These are phyloP conservation scores for Leuciscus waleckii DNA, from an alignment of 2,797 vertebrate species.

Conservation along the genomic window DNA sequence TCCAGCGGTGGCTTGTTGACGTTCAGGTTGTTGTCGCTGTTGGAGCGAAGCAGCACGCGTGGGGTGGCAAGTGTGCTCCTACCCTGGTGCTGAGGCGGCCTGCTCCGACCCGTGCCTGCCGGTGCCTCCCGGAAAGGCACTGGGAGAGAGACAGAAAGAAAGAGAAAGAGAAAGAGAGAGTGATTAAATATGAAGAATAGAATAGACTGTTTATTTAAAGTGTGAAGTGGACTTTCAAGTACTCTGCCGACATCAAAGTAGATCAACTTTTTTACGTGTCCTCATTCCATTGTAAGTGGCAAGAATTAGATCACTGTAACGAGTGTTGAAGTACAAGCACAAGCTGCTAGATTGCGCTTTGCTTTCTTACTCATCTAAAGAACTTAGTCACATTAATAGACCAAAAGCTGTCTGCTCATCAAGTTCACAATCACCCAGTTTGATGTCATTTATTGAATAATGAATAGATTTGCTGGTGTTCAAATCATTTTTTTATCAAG, in stretches of 20 bases:
- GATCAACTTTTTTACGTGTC: slow-evolving; percentile 12
- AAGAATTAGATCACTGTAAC: slow-evolving; percentile 33
- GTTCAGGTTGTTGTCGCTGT: slow-evolving; percentile 89
- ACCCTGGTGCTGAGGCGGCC: slow-evolving; percentile 74
- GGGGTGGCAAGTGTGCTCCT: slow-evolving; percentile 85
- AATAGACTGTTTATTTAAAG: background rate
- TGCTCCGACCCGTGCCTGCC: slow-evolving; percentile 62
- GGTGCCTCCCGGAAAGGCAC: slow-evolving; percentile 91
- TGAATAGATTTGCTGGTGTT: background rate
- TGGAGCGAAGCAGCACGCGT: slow-evolving; percentile 86
- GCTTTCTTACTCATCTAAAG: background rate
- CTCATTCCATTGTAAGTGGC: slow-evolving; percentile 11
- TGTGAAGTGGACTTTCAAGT: slow-evolving; percentile 1
- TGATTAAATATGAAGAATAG: background rate
- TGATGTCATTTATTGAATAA: slow-evolving; percentile 22
- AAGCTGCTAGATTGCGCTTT: background rate
- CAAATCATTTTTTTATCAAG: background rate
- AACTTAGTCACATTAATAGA: slow-evolving; percentile 1
- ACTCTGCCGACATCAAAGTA: background rate
- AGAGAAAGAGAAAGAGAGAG: background rate
- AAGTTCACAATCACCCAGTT: slow-evolving; percentile 14
- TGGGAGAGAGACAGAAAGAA: slow-evolving; percentile 60
- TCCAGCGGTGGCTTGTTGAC: slow-evolving; percentile 79
- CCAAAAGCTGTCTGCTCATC: slow-evolving; percentile 10
- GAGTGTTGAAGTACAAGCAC: slow-evolving; percentile 1